Base-by-base conservation (phyloP, 2,113 vertebrate genomes). In the Nettapus auritus region DNA sequence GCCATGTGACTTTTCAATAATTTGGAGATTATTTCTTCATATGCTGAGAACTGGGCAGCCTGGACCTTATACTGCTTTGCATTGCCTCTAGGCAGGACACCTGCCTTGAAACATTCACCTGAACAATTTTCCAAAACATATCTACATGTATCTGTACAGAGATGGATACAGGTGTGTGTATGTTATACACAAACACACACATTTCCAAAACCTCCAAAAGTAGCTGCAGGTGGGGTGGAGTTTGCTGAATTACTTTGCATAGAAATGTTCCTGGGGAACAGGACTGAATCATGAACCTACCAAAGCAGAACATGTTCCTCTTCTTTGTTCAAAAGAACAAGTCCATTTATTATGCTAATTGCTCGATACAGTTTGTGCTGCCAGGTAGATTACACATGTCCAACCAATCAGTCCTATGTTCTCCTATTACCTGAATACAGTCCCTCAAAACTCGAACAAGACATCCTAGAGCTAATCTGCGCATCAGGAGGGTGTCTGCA, bases 91-190 rank as follows among this genome's bases (percentile, higher is more conserved):
- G 22, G 20, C 5, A 71, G 19, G 19, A 28, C 10, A 11, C 38
- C 36, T 46, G 6, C 2, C 23, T 16, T 71, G 42, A 85, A 75
- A 70, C 9, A 17, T 48, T 77, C 21, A 62, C 12, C 25, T 33
- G 25, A 46, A 64, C 3, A 83, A n/a, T n/a, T 44, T 88, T 3
- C 31, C 28, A 44, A 50, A 91, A 50, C 3, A 23, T 33, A 7
- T 3, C 50, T 77, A 40, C 36, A 22, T 36, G 2, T 14, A 15
- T 46, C 4, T 64, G 6, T 57, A 3, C 44, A 81, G 17, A 86
- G 17, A 20, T 3, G 29, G 38, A 5, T 15, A 9, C 0, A 48
- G 6, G 0, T 6, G 2, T 0, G 0, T 10, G 25, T 31, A 23
- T 19, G 78, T 64, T 34, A 26, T 11, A 46, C 23, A 44, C 25